These are phyloP conservation scores for Lapara coniferarum DNA, from an alignment of 2,888 invertebrate genomes.

Conservation along the genomic window DNA sequence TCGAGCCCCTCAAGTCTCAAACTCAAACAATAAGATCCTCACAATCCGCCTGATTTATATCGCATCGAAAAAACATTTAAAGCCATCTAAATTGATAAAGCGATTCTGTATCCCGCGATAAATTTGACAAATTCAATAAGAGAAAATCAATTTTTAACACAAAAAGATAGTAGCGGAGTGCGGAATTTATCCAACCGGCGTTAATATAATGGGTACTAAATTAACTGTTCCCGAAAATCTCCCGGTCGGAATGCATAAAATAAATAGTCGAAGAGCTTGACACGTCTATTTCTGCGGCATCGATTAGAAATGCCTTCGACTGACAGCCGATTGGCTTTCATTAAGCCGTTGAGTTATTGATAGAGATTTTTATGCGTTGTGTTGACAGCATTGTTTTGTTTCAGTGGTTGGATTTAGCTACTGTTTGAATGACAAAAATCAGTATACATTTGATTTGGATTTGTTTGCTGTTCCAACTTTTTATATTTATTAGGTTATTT, in stretches of 20 bases:
- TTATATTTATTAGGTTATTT: no score
- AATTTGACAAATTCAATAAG: constrained; percentile 61
- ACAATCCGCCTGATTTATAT: constrained; percentile 17
- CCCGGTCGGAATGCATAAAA: constrained; percentile 60
- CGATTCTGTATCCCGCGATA: constrained; percentile 44
- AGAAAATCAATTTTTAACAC: constrained; percentile 59
- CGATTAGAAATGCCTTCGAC: constrained; percentile 35
- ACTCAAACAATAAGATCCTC: constrained; percentile 8
- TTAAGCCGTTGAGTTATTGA: constrained; percentile 20
- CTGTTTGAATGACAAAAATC: no score
- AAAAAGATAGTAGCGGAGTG: constrained; percentile 41
- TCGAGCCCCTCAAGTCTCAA: background rate
- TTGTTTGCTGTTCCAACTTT: no score
- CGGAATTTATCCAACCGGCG: constrained; percentile 44
- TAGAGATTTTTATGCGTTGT: constrained; percentile 8
- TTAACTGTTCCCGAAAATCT: constrained; percentile 61
- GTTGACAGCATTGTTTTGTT: constrained; percentile 2
- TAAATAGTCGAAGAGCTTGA: constrained; percentile 51
- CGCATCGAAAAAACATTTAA: constrained; percentile 29
- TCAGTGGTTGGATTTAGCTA: no score
- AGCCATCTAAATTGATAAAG: constrained; percentile 50
- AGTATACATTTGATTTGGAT: no score
- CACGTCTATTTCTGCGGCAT: constrained; percentile 44
- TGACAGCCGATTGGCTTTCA: background rate
- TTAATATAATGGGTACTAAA: constrained; percentile 62